Percentiles rank a stretch among this genome's conserved stretches.
Evolutionary conservation across 1,140 invertebrate genomes (phyloP).

Genomic region (Aporrectodea caliginosa): DNA sequence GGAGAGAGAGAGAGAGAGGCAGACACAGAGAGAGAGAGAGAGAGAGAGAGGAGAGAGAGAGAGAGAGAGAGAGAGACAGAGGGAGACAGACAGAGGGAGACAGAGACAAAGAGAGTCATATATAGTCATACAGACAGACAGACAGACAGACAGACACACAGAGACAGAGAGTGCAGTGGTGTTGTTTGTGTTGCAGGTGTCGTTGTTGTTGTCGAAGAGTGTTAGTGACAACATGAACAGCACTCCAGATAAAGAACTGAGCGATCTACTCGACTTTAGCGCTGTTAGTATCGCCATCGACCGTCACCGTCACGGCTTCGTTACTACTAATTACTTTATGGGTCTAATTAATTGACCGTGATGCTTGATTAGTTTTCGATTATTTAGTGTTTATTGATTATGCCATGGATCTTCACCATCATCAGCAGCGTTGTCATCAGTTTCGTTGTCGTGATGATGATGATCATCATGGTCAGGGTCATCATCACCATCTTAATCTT

Average conservation of each 20-base stretch:
- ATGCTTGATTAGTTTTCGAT: too few relatives aligned
- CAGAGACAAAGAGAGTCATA: background rate
- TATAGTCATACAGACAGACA: too few relatives aligned
- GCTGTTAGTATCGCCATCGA: conserved; percentile 41
- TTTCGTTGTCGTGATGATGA: too few relatives aligned
- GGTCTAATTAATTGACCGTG: too few relatives aligned
- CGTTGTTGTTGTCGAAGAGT: background rate
- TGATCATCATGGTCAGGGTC: background rate
- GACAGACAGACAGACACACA: background rate
- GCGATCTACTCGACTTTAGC: conserved; percentile 51
- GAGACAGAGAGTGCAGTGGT: background rate
- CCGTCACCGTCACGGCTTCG: background rate
- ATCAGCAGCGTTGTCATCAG: too few relatives aligned
- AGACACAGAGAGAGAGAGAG: too few relatives aligned
- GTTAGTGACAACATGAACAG: background rate
- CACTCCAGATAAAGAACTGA: conserved; percentile 46
- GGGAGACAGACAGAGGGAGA: too few relatives aligned
- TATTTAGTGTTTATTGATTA: background rate
- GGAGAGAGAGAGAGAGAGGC: too few relatives aligned
- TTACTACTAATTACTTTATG: background rate
- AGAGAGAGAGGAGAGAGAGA: too few relatives aligned
- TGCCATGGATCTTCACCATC: background rate
- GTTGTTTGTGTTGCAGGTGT: background rate
- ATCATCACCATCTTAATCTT: too few relatives aligned
- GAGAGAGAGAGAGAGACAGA: too few relatives aligned